phyloP scores from a whole-genome alignment of 2,113 vertebrate species.

The Arenaria interpres region DNA sequence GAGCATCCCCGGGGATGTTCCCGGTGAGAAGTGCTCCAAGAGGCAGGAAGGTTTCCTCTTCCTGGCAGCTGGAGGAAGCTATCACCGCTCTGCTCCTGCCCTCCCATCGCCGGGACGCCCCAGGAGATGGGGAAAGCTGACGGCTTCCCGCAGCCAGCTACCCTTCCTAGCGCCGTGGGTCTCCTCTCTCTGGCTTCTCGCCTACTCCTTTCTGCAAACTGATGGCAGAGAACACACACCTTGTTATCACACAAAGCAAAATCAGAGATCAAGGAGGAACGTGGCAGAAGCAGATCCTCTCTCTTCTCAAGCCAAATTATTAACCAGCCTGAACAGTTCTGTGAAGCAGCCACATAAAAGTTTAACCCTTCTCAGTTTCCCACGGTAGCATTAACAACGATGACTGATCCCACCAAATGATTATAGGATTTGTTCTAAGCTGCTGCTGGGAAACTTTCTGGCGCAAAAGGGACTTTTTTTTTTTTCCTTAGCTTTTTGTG shows the following conservation, averaged over 20 bases:
- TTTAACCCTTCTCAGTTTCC: constrained; percentile 66
- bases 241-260: constrained; percentile 8
- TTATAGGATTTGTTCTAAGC: constrained; percentile 53
- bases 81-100: background rate
- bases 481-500: background rate
- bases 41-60: background rate
- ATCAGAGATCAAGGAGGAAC: constrained; percentile 39
- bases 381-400: background rate
- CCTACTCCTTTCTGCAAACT: background rate
- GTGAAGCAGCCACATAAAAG: constrained; percentile 15
- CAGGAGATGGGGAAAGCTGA: background rate
- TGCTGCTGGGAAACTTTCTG: constrained; percentile 48
- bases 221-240: background rate
- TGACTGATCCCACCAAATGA: constrained; percentile 9
- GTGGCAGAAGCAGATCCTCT: background rate
- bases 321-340: constrained; percentile 27
- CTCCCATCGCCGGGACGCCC: background rate
- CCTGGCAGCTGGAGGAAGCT: background rate
- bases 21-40: background rate
- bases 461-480: background rate
- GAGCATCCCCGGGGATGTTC: background rate
- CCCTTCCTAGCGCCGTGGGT: background rate
- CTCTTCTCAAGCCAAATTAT: constrained; percentile 52
- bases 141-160: background rate
- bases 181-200: background rate